A percentile compares a stretch with the other conserved stretches of the same genome.
Evolutionary conservation across 2,113 vertebrate genomes (phyloP).

Genomic region (Leucopsar rothschildi): DNA sequence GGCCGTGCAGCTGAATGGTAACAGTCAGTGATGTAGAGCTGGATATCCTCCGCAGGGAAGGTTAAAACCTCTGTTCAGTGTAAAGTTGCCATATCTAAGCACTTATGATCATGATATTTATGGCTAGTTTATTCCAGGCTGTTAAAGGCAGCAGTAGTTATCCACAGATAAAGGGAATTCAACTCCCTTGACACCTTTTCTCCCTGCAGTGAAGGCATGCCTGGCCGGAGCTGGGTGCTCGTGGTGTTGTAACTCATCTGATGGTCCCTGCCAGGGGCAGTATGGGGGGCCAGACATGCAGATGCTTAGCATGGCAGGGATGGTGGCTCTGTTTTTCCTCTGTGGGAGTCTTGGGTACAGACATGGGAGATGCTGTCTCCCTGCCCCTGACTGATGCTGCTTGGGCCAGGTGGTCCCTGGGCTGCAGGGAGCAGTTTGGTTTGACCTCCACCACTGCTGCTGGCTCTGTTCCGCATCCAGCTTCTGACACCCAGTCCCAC

Average conservation of each 20-base stretch:
- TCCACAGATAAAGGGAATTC: slow-evolving; percentile 42
- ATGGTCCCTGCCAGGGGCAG: neutral
- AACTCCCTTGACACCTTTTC: slow-evolving; percentile 23
- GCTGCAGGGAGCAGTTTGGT: neutral
- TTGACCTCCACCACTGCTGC: neutral
- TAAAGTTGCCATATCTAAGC: slow-evolving; percentile 62
- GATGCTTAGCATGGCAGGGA: neutral
- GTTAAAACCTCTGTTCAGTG: slow-evolving; percentile 63
- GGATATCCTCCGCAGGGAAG: slow-evolving; percentile 47
- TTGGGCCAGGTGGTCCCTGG: neutral
- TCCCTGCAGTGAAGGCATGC: neutral
- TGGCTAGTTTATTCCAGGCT: slow-evolving; percentile 62
- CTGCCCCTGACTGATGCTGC: neutral
- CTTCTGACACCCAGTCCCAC: neutral
- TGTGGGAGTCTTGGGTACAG: neutral
- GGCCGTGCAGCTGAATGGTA: neutral
- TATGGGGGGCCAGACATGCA: accelerated
- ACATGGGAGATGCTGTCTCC: neutral
- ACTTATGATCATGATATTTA: slow-evolving; percentile 63
- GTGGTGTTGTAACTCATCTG: accelerated
- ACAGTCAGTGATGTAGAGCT: slow-evolving; percentile 22
- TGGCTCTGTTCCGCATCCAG: neutral
- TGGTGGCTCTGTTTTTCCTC: neutral
- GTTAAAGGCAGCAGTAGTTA: slow-evolving; percentile 61
- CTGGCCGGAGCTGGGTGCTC: neutral